Evolutionary conservation across 2,113 vertebrate species (phyloP).

Genomic region (Sporophila hypoxantha): DNA sequence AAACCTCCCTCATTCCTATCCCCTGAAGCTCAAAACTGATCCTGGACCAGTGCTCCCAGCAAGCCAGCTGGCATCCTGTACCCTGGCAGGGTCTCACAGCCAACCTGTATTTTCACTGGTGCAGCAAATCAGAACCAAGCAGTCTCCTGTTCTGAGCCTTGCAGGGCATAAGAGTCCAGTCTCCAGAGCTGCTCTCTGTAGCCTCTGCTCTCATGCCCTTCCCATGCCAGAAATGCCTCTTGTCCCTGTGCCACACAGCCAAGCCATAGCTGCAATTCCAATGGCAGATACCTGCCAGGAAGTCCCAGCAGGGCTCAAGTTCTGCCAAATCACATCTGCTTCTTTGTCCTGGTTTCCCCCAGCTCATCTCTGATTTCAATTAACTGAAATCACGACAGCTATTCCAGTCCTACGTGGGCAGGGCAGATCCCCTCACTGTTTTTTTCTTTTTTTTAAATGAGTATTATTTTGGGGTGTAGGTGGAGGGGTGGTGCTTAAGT

Average conservation of each 20-base stretch:
- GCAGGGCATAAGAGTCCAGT: not conserved
- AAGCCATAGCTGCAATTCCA: not conserved
- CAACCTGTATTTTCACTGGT: not conserved
- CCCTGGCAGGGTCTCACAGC: not conserved
- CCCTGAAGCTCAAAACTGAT: not conserved
- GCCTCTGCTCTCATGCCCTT: not conserved
- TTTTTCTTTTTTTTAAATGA: not conserved
- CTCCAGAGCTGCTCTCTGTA: not conserved
- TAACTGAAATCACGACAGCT: slow-evolving; percentile 7
- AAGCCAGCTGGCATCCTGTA: not conserved
- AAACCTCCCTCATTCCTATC: not conserved
- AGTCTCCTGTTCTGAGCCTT: not conserved
- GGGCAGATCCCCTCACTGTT: not conserved
- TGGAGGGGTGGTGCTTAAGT: slow-evolving; percentile 7
- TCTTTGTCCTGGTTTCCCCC: slow-evolving; percentile 22
- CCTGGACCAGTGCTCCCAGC: not conserved
- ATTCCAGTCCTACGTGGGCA: slow-evolving; percentile 25
- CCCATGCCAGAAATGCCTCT: not conserved
- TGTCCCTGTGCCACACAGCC: not conserved
- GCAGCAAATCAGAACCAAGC: slow-evolving; percentile 11
- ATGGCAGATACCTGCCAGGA: not conserved
- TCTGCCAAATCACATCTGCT: slow-evolving; percentile 19
- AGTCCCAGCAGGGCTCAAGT: not conserved
- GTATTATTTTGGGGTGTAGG: slow-evolving; percentile 6
- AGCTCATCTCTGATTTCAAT: slow-evolving; percentile 23